phyloP scores from a whole-genome alignment of 2,888 invertebrate species.

The Acheta domesticus region DNA sequence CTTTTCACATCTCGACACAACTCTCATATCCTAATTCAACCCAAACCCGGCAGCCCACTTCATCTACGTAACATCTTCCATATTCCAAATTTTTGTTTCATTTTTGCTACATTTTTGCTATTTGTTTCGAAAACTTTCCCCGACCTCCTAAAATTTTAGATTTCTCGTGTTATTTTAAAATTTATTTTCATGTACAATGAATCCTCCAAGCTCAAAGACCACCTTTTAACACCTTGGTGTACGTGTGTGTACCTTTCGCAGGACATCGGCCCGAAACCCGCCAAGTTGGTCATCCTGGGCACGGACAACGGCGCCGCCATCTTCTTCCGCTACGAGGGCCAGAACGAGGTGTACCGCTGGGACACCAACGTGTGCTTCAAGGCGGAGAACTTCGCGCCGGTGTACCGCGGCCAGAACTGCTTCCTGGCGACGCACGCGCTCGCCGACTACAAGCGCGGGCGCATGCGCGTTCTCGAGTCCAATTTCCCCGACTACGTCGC shows the following conservation, averaged over 20 bases:
- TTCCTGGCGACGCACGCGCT: slow-evolving; percentile 60
- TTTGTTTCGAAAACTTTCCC: too few relatives aligned
- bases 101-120: too few relatives aligned
- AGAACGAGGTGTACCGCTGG: slow-evolving; percentile 62
- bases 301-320: slow-evolving; percentile 58
- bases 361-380: slow-evolving; percentile 57
- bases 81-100: too few relatives aligned
- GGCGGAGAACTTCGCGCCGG: slow-evolving; percentile 55
- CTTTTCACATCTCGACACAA: too few relatives aligned
- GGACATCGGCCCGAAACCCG: slow-evolving; percentile 57
- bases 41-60: too few relatives aligned
- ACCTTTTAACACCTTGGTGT: too few relatives aligned
- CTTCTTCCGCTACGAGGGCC: slow-evolving; percentile 62
- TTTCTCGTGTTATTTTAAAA: too few relatives aligned
- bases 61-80: too few relatives aligned
- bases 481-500: slow-evolving; percentile 63
- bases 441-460: slow-evolving; percentile 55
- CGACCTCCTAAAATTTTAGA: too few relatives aligned
- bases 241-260: slow-evolving; percentile 37
- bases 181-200: too few relatives aligned
- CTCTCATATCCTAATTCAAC: too few relatives aligned
- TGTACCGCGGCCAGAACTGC: slow-evolving; percentile 57
- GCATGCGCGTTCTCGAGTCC: slow-evolving; percentile 62
- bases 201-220: too few relatives aligned
- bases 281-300: slow-evolving; percentile 56